phyloP scores from a whole-genome alignment of 2,797 vertebrate species.

The Vespertilio murinus region DNA sequence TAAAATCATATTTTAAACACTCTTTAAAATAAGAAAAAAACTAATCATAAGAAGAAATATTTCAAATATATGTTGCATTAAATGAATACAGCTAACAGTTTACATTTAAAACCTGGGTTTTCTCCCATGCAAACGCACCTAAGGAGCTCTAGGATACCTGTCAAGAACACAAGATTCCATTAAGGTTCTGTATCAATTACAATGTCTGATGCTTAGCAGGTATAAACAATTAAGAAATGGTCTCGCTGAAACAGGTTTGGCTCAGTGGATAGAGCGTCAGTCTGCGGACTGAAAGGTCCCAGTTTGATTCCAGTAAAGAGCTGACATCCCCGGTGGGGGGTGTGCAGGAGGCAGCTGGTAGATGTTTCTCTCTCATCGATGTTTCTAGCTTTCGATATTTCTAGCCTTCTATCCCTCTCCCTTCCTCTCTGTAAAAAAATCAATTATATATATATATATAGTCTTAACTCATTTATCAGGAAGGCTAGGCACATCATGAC shows the following conservation, averaged over 20 bases:
- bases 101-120: background rate
- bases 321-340: too few relatives aligned
- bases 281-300: too few relatives aligned
- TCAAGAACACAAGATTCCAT: background rate
- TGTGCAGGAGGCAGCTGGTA: too few relatives aligned
- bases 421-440: too few relatives aligned
- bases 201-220: background rate
- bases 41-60: constrained; percentile 45
- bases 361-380: too few relatives aligned
- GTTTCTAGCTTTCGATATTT: too few relatives aligned
- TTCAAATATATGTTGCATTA: constrained; percentile 10
- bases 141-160: background rate
- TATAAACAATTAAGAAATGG: background rate
- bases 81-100: constrained; percentile 1
- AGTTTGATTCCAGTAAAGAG: too few relatives aligned
- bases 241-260: too few relatives aligned
- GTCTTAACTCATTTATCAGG: background rate
- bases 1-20: too few relatives aligned
- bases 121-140: background rate
- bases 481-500: background rate
- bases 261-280: too few relatives aligned
- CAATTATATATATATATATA: too few relatives aligned
- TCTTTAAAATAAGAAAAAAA: background rate
- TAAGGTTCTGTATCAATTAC: background rate
- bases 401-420: too few relatives aligned